Evolutionary conservation across 2,113 vertebrate species (phyloP).

Genomic region (Pholis gunnellus): DNA sequence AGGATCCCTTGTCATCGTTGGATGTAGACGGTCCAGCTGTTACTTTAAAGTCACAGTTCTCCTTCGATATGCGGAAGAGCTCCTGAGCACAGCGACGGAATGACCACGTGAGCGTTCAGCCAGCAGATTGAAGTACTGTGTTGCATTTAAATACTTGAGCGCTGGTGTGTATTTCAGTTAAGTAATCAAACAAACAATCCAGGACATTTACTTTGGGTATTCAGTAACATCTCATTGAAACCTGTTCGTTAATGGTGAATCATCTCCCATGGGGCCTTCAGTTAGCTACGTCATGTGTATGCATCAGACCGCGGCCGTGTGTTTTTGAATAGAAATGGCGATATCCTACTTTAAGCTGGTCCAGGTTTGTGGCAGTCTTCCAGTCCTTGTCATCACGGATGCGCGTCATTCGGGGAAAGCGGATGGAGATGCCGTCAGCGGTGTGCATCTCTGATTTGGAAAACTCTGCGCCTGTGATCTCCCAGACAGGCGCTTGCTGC

Average conservation of each 20-base stretch:
- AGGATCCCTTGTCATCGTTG: slow-evolving; percentile 88
- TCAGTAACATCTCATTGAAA: background rate
- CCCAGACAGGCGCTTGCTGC: slow-evolving; percentile 95
- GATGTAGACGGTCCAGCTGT: slow-evolving; percentile 76
- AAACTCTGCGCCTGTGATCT: slow-evolving; percentile 98
- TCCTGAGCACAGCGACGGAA: slow-evolving; percentile 81
- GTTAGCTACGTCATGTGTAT: too few species aligned
- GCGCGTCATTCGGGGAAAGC: slow-evolving; percentile 96
- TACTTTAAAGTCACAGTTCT: slow-evolving; percentile 89
- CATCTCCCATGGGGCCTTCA: background rate
- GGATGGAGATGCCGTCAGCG: slow-evolving; percentile 97
- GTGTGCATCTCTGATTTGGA: slow-evolving; percentile 97
- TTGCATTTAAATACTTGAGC: slow-evolving; percentile 13
- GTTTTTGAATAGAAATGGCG: background rate
- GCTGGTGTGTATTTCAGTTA: slow-evolving; percentile 17
- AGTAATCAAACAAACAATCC: too few species aligned
- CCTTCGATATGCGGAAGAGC: slow-evolving; percentile 94
- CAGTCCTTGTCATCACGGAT: slow-evolving; percentile 98
- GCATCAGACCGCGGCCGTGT: too few species aligned
- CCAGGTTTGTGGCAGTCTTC: slow-evolving; percentile 92
- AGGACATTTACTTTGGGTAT: too few species aligned
- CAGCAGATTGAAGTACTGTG: slow-evolving; percentile 1
- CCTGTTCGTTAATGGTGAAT: background rate
- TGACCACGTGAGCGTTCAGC: background rate
- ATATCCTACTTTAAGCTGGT: slow-evolving; percentile 89